Percentiles rank a stretch among this genome's conserved stretches.
Conservation (phyloP, 2,113 vertebrate genomes). For the Collichthys lucidus region DNA sequence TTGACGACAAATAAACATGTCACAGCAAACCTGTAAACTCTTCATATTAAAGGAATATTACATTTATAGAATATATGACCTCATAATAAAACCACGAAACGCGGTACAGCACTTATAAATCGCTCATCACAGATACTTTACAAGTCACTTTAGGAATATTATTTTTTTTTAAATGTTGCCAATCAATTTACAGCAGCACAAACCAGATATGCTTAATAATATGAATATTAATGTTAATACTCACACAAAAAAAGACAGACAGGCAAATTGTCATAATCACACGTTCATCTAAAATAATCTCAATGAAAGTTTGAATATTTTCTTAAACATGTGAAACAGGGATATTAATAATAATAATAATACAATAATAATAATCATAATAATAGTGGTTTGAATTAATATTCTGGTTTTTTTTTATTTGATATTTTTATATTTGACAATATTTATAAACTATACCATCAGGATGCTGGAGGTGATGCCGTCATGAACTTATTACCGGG, state of each 20-base stretch:
- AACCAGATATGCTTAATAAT: neutral
- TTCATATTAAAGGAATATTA: neutral
- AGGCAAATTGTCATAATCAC: neutral
- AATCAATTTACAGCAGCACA: neutral
- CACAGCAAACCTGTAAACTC: neutral
- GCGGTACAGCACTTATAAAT: neutral
- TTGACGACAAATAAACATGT: neutral
- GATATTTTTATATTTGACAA: neutral
- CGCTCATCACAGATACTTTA: neutral
- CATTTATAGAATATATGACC: neutral
- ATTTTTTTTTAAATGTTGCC: neutral
- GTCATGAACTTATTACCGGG: constrained; percentile 43
- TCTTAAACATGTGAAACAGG: neutral
- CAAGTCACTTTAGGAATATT: neutral
- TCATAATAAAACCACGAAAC: neutral
- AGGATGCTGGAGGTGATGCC: constrained; percentile 31
- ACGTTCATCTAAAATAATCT: neutral
- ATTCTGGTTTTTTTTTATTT: neutral
- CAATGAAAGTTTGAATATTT: neutral
- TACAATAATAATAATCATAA: neutral
- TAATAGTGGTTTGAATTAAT: neutral
- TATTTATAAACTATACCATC: neutral
- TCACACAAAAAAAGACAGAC: neutral
- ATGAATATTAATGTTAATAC: neutral
- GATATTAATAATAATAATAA: neutral